phyloP scores from a whole-genome alignment of 2,888 invertebrate species.

The Pandemis heparana region DNA sequence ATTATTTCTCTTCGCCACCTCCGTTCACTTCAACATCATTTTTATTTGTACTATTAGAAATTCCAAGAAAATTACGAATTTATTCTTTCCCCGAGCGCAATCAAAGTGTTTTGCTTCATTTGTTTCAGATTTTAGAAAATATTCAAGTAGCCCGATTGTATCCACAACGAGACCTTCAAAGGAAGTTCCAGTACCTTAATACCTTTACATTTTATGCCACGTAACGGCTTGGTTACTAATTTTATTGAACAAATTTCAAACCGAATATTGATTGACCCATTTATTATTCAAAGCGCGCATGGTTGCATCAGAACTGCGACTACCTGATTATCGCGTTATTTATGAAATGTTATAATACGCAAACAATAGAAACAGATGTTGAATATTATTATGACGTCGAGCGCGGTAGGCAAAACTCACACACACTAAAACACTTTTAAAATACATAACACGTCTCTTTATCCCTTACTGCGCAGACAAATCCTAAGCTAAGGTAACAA shows the following conservation, averaged over 20 bases:
- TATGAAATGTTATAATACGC: too few relatives aligned
- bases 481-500: too few relatives aligned
- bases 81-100: background rate
- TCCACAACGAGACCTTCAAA: background rate
- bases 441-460: too few relatives aligned
- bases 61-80: constrained; percentile 6
- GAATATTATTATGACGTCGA: too few relatives aligned
- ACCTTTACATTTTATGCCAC: background rate
- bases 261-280: too few relatives aligned
- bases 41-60: constrained; percentile 2
- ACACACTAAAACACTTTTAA: too few relatives aligned
- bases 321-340: too few relatives aligned
- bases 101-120: constrained; percentile 24
- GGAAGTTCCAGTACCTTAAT: background rate
- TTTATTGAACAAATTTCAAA: background rate
- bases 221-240: background rate
- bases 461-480: too few relatives aligned
- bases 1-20: constrained; percentile 5
- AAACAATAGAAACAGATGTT: too few relatives aligned
- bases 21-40: background rate
- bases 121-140: constrained; percentile 4
- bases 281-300: too few relatives aligned
- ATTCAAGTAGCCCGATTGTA: background rate
- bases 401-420: too few relatives aligned
- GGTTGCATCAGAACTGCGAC: too few relatives aligned